Conservation (phyloP, 2,888 invertebrate species). For the Lottia gigantea region DNA sequence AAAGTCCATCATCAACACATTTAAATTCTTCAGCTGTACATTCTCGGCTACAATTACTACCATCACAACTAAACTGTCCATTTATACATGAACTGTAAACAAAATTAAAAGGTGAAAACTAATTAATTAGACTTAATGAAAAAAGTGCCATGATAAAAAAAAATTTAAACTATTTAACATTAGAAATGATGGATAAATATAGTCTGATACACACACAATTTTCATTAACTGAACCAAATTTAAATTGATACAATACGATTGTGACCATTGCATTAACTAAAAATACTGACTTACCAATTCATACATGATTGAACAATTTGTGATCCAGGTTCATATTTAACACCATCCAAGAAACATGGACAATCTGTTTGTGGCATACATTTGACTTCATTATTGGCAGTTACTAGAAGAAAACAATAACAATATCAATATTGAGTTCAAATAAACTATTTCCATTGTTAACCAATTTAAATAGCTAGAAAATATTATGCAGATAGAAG, state of each 20-base stretch:
- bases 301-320: constrained; percentile 30
- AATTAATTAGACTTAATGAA: too few species aligned
- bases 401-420: background rate
- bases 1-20: constrained; percentile 25
- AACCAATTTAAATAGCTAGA: too few species aligned
- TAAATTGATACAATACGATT: too few species aligned
- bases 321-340: constrained; percentile 28
- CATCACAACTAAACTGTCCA: constrained; percentile 47
- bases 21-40: constrained; percentile 28
- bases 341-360: constrained; percentile 34
- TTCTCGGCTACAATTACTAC: constrained; percentile 35
- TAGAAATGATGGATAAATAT: too few species aligned
- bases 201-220: too few species aligned
- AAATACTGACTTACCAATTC: constrained; percentile 29
- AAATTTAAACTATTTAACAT: too few species aligned
- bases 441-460: too few species aligned
- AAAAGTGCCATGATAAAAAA: too few species aligned
- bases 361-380: constrained; percentile 37
- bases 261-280: too few species aligned
- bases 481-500: too few species aligned
- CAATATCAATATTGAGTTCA: too few species aligned
- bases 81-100: constrained; percentile 41
- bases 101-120: background rate
- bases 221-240: too few species aligned
- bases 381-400: constrained; percentile 16